A percentile compares a stretch with the other conserved stretches of the same genome.
Conservation (phyloP, 2,113 vertebrate genomes). For the Melanerpes formicivorus region DNA sequence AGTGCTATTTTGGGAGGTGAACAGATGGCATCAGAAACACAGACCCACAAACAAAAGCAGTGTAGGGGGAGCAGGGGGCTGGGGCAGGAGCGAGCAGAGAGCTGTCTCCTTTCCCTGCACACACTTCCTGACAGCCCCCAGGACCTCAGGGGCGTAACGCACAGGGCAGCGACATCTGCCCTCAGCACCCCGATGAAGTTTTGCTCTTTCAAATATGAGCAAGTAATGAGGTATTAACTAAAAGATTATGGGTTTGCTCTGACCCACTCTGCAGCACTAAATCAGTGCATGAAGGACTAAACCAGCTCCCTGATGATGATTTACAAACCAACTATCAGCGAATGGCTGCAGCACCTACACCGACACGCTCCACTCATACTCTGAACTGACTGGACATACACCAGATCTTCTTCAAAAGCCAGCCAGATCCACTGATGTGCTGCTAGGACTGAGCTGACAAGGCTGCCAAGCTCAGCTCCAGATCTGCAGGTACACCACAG, state of each 20-base stretch:
- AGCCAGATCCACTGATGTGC: background rate
- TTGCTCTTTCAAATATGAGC: background rate
- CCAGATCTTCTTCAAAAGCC: background rate
- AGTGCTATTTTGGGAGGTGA: slow-evolving; percentile 45
- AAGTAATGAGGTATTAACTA: background rate
- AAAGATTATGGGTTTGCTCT: background rate
- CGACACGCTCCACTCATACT: background rate
- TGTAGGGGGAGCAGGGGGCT: background rate
- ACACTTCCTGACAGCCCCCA: background rate
- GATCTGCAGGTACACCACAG: rapidly evolving
- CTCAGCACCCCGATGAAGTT: background rate
- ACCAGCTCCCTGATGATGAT: background rate
- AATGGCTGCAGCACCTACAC: background rate
- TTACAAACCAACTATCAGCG: background rate
- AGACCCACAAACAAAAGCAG: slow-evolving; percentile 46
- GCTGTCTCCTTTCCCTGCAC: background rate
- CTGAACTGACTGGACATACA: background rate
- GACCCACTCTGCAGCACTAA: background rate
- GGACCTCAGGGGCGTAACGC: background rate
- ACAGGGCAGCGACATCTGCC: rapidly evolving
- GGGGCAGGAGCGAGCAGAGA: background rate
- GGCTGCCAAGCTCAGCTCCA: background rate
- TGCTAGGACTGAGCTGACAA: background rate
- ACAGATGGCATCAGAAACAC: slow-evolving; percentile 49
- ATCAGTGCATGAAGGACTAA: background rate